phyloP scores from a whole-genome alignment of 2,888 invertebrate genomes.

The Diaperis boleti region DNA sequence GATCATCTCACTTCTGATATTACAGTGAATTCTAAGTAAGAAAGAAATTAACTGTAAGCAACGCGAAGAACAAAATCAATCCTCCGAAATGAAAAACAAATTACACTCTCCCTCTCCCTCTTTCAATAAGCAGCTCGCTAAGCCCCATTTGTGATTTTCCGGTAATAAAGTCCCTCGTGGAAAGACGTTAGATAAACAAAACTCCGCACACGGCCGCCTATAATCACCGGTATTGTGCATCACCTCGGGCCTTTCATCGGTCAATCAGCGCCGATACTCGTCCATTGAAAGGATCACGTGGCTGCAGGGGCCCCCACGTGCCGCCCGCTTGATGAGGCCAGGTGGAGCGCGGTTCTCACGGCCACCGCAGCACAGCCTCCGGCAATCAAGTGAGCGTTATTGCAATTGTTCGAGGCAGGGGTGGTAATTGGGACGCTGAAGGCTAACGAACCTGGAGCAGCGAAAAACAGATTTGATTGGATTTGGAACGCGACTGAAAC shows the following conservation, averaged over 20 bases:
- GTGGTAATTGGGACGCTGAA: too few relatives aligned
- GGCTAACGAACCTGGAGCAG: too few relatives aligned
- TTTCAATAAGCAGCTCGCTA: slow-evolving; percentile 30
- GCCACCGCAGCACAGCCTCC: slow-evolving; percentile 48
- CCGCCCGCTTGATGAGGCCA: slow-evolving; percentile 53
- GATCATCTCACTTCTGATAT: too few relatives aligned
- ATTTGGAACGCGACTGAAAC: too few relatives aligned
- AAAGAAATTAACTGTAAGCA: too few relatives aligned
- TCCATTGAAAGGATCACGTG: slow-evolving; percentile 62
- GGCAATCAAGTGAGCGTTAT: slow-evolving; percentile 57
- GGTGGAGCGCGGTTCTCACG: slow-evolving; percentile 59
- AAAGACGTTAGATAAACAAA: slow-evolving; percentile 58
- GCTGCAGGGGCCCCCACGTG: slow-evolving; percentile 52
- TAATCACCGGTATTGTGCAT: slow-evolving; percentile 62
- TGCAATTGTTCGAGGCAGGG: slow-evolving; percentile 52
- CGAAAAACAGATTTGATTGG: too few relatives aligned
- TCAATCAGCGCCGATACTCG: slow-evolving; percentile 63
- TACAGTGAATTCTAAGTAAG: too few relatives aligned
- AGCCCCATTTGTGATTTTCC: slow-evolving; percentile 34
- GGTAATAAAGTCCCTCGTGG: slow-evolving; percentile 44
- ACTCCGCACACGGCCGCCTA: slow-evolving; percentile 55
- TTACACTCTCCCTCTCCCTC: neutral
- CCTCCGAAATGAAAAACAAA: neutral
- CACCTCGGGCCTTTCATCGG: slow-evolving; percentile 62
- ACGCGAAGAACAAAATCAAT: too few relatives aligned